These are phyloP conservation scores for Pampus argenteus DNA, from an alignment of 2,797 vertebrate species.

Conservation along the genomic window DNA sequence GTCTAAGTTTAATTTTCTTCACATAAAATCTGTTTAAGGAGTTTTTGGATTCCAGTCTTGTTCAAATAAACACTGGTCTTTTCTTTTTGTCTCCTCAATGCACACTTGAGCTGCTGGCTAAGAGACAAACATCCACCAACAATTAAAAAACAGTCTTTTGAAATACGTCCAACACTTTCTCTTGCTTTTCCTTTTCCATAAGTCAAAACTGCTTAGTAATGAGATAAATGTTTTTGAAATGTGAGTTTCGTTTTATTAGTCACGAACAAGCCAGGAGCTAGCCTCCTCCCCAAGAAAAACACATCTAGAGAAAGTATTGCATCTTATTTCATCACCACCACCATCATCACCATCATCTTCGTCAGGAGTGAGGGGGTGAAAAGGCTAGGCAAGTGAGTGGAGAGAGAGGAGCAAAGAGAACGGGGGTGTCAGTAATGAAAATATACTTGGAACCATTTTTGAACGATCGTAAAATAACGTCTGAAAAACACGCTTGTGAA, in stretches of 20 bases:
- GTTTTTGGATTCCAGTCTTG: conserved; percentile 37
- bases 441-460: conserved; percentile 61
- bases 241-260: conserved; percentile 86
- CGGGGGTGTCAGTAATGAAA: conserved; percentile 65
- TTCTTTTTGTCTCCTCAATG: conserved; percentile 46
- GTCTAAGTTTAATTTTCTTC: conserved; percentile 31
- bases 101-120: conserved; percentile 21
- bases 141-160: conserved; percentile 75
- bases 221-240: conserved; percentile 87
- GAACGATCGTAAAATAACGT: conserved; percentile 64
- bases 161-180: conserved; percentile 70
- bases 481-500: conserved; percentile 49
- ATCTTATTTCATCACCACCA: conserved; percentile 84
- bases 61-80: conserved; percentile 62
- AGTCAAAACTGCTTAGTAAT: conserved; percentile 87
- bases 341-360: conserved; percentile 84
- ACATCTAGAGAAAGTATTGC: conserved; percentile 84
- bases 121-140: conserved; percentile 71
- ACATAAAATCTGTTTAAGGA: conserved; percentile 42
- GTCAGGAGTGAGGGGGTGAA: conserved; percentile 86
- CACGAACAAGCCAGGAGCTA: conserved; percentile 87
- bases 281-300: conserved; percentile 84
- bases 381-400: conserved; percentile 82
- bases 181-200: conserved; percentile 61
- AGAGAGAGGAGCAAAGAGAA: conserved; percentile 67